A percentile compares a stretch with the other conserved stretches of the same genome.
These are phyloP conservation scores for Nycteola revayana DNA, from an alignment of 2,888 invertebrate genomes.

Conservation along the genomic window DNA sequence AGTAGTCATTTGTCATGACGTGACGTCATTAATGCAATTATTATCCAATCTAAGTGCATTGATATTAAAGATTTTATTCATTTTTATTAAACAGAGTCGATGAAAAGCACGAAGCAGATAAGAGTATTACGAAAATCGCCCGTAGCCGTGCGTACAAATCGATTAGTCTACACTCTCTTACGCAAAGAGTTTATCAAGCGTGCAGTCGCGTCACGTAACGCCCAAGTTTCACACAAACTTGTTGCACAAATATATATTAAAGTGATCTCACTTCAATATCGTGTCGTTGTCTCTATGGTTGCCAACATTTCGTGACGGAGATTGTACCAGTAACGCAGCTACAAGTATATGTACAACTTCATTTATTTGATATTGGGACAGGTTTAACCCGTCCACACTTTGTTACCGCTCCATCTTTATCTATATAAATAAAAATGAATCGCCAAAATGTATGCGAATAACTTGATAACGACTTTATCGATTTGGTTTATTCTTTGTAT, in stretches of 20 bases:
- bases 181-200: conserved; percentile 73
- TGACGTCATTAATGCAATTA: conserved; percentile 1
- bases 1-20: too few species aligned
- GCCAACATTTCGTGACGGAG: conserved; percentile 42
- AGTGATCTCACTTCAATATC: conserved; percentile 37
- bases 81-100: conserved; percentile 41
- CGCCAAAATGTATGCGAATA: too few species aligned
- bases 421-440: too few species aligned
- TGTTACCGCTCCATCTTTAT: too few species aligned
- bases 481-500: too few species aligned
- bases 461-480: too few species aligned
- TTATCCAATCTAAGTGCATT: conserved; percentile 16
- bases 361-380: too few species aligned
- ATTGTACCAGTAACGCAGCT: too few species aligned
- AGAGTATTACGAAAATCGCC: conserved; percentile 70
- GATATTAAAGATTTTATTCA: conserved; percentile 36
- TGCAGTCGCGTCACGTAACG: conserved; percentile 71
- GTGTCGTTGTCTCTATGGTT: conserved; percentile 36
- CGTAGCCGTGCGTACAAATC: conserved; percentile 70
- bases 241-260: conserved; percentile 53
- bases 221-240: conserved; percentile 54
- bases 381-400: too few species aligned
- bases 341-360: too few species aligned
- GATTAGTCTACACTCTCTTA: conserved; percentile 69
- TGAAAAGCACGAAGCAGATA: conserved; percentile 59